Base-by-base conservation (phyloP, 2,113 vertebrate species). In the Chamaetylas fuelleborni region DNA sequence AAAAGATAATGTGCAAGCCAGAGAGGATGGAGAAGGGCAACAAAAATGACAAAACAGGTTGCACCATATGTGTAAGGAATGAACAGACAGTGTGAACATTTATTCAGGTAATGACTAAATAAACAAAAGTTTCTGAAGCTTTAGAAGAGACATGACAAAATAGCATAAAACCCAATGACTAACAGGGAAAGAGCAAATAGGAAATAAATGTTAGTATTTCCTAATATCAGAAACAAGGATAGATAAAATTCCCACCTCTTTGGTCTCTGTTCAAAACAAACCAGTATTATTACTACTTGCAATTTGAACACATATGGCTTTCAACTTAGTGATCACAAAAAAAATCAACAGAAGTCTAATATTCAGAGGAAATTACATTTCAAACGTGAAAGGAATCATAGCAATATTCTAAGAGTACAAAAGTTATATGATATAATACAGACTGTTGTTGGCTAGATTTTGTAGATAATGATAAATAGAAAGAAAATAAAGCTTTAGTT, bases 51-150 rank as follows among this genome's bases (percentile, higher is more conserved):
- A 15, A 36, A 91, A 58, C 7, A n/a, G 7, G 2, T 31, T 60
- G 23, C 4, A 43, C 14, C 17, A 18, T 19, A 25, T 0, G 0
- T 17, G 17, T 54, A 48, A 78, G 47, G 19, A 81, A 62, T 19
- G 14, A 26, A 36, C 4, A 26, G 12, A 15, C 2, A 72, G 3
- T 11, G 22, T 23, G 67, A 92, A 61, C 2, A 43, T 56, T 29
- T 51, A 8, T 86, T 88, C 3, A 33, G 4, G 19, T 51, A n/a
- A 57, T 19, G 11, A n/a, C 7, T 67, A 81, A 66, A 72, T n/a
- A 16, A n/a, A 67, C 23, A 29, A 72, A 71, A 81, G 14, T 9
- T 71, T 71, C 19, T 61, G n/a, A 60, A 51, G 9, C 6, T 71
- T 50, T 40, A 85, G 28, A 85, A 56, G 1, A 92, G 13, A 50